These are phyloP conservation scores for Stramonita haemastoma DNA, from an alignment of 2,888 invertebrate genomes.

Conservation along the genomic window DNA sequence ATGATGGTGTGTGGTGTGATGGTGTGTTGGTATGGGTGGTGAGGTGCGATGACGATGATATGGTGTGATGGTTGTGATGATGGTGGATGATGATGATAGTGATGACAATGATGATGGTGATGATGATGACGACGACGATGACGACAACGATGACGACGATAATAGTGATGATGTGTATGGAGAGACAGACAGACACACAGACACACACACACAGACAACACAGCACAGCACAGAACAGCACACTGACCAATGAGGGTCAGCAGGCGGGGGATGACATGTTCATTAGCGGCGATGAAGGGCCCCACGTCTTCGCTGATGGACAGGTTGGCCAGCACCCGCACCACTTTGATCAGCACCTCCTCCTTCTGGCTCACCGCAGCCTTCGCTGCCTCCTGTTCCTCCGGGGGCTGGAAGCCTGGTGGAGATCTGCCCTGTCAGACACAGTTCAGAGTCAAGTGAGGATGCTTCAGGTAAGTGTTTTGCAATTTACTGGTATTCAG, in stretches of 20 bases:
- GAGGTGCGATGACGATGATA: too few species aligned
- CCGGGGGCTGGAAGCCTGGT: neutral
- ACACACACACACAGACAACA: neutral
- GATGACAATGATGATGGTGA: too few species aligned
- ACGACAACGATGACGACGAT: too few species aligned
- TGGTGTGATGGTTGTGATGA: too few species aligned
- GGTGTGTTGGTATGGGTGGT: too few species aligned
- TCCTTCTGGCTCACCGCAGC: conserved; percentile 49
- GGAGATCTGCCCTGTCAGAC: neutral
- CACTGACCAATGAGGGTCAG: conserved; percentile 73
- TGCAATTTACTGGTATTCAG: too few species aligned
- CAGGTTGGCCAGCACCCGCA: conserved; percentile 91
- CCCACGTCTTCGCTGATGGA: conserved; percentile 89
- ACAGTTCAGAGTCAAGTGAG: neutral
- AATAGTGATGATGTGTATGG: too few species aligned
- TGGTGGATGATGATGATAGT: too few species aligned
- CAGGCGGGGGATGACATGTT: conserved; percentile 74
- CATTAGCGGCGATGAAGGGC: conserved; percentile 80
- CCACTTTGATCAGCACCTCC: conserved; percentile 76
- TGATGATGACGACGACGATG: too few species aligned
- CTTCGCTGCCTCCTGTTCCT: neutral
- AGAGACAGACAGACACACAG: neutral
- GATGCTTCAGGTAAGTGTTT: too few species aligned
- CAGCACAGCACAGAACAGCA: too few species aligned
- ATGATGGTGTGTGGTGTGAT: too few species aligned